These are phyloP conservation scores for Drosophila kikkawai DNA, from an alignment of 1,140 invertebrate species.

Conservation along the genomic window DNA sequence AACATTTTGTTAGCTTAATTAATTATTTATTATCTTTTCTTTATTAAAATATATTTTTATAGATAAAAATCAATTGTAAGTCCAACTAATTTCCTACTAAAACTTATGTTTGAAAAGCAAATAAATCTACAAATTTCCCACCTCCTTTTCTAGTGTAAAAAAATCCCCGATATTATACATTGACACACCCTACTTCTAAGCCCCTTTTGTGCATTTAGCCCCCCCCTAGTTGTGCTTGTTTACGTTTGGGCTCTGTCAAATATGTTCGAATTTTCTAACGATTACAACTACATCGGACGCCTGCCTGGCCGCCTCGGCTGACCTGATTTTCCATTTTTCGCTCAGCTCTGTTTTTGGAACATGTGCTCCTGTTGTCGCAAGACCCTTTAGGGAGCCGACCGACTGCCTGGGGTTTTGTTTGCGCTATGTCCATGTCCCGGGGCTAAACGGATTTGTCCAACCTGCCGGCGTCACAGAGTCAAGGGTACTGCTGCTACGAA, in stretches of 20 bases:
- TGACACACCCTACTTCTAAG: constrained; percentile 31
- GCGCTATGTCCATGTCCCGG: constrained; percentile 40
- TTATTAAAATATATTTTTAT: too few relatives aligned
- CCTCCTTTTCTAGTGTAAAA: neutral
- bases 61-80: too few relatives aligned
- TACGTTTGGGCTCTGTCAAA: constrained; percentile 82
- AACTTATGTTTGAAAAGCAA: neutral
- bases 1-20: too few relatives aligned
- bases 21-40: too few relatives aligned
- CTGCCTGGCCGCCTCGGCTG: constrained; percentile 27
- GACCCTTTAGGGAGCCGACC: constrained; percentile 36
- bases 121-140: neutral
- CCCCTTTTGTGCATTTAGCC: constrained; percentile 11
- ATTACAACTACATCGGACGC: constrained; percentile 74
- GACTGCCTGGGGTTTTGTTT: constrained; percentile 41
- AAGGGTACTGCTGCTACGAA: constrained; percentile 23
- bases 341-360: constrained; percentile 46
- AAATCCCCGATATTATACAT: neutral
- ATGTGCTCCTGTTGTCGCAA: constrained; percentile 69
- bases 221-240: constrained; percentile 49
- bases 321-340: constrained; percentile 81
- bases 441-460: constrained; percentile 77
- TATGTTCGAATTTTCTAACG: constrained; percentile 83
- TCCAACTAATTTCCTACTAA: too few relatives aligned
- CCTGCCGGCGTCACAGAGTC: constrained; percentile 60